phyloP scores from a whole-genome alignment of 2,888 invertebrate genomes.

The Chydorus sphaericus region DNA sequence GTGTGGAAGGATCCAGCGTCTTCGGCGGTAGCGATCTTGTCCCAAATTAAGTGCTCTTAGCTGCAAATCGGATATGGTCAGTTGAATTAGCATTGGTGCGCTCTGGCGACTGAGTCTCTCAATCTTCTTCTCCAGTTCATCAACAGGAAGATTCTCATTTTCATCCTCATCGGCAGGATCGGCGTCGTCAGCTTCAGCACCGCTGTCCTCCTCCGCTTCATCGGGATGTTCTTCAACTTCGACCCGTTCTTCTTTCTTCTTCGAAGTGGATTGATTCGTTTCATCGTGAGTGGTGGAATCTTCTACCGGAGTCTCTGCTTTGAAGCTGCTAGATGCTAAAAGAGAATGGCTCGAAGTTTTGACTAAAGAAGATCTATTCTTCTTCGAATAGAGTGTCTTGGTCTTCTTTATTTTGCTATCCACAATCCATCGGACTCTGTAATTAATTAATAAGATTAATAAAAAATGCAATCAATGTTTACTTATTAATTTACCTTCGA shows the following conservation, averaged over 20 bases:
- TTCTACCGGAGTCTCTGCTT: not conserved
- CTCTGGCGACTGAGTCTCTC: slow-evolving; percentile 67
- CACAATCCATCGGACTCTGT: slow-evolving; percentile 71
- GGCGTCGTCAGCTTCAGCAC: slow-evolving; percentile 18
- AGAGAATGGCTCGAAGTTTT: not conserved
- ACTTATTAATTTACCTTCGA: slow-evolving; percentile 33
- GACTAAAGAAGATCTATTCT: slow-evolving; percentile 11
- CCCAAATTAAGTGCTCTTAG: slow-evolving; percentile 79
- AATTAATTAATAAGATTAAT: not conserved
- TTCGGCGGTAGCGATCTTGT: slow-evolving; percentile 81
- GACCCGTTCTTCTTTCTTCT: slow-evolving; percentile 22
- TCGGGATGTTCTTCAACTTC: slow-evolving; percentile 23
- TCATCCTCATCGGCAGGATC: slow-evolving; percentile 42
- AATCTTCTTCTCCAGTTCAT: slow-evolving; percentile 73
- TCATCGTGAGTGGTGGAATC: slow-evolving; percentile 13
- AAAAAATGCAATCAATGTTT: not conserved
- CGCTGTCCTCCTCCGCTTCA: slow-evolving; percentile 22
- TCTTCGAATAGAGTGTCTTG: slow-evolving; percentile 17
- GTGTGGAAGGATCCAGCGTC: slow-evolving; percentile 86
- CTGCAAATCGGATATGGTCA: slow-evolving; percentile 64
- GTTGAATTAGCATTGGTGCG: slow-evolving; percentile 56
- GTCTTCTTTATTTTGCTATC: slow-evolving; percentile 59
- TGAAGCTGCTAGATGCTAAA: not conserved
- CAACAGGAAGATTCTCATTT: slow-evolving; percentile 67
- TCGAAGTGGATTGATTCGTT: slow-evolving; percentile 13